Evolutionary conservation across 2,113 vertebrate genomes (phyloP).

Genomic region (Setophaga coronata): DNA sequence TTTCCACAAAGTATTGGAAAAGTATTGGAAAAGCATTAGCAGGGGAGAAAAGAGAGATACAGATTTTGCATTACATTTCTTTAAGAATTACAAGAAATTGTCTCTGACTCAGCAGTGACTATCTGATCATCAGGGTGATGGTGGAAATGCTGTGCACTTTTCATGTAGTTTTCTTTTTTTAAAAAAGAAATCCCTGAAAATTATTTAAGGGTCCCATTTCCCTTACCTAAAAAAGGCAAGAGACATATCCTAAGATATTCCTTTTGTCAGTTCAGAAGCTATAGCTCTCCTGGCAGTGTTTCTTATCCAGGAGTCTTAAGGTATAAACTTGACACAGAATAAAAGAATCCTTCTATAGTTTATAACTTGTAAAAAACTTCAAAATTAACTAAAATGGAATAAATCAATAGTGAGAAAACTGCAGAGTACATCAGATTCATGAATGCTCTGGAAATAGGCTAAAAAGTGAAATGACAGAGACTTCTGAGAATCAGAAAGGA

Average conservation of each 20-base stretch:
- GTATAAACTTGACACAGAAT: background rate
- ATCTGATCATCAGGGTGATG: background rate
- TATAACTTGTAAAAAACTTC: background rate
- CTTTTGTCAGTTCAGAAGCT: background rate
- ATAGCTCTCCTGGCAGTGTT: background rate
- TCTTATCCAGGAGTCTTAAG: background rate
- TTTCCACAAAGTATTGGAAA: background rate
- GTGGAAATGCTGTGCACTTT: background rate
- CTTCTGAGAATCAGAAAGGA: background rate
- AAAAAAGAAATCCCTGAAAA: background rate
- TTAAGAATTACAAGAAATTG: background rate
- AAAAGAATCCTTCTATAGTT: background rate
- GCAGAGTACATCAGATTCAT: background rate
- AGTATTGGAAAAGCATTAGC: background rate
- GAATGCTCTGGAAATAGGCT: background rate
- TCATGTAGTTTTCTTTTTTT: background rate
- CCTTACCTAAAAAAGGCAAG: background rate
- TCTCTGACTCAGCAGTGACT: background rate
- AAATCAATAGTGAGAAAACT: background rate
- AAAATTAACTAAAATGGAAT: background rate
- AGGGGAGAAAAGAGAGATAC: background rate
- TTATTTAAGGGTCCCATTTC: background rate
- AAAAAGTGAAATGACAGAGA: background rate
- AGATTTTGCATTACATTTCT: background rate
- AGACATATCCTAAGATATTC: background rate